Conservation (phyloP, 2,888 invertebrate genomes). For the Neoascia interrupta region DNA sequence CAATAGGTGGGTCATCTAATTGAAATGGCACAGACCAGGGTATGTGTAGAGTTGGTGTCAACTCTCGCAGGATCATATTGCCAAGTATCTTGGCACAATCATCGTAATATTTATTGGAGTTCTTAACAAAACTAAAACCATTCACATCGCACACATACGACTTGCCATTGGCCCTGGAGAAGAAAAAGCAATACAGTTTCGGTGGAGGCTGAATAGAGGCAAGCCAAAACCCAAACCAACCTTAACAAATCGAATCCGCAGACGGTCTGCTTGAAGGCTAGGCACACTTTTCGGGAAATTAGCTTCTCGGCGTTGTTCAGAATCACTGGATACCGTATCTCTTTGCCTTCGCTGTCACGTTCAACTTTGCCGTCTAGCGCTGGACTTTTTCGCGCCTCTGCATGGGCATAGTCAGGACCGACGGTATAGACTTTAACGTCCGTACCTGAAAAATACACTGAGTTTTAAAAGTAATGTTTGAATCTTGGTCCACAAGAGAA, state of each 20-base stretch:
- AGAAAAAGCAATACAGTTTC: slow-evolving; percentile 67
- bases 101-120: slow-evolving; percentile 99
- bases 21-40: slow-evolving; percentile 99
- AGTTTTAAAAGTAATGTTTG: slow-evolving; percentile 80
- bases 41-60: slow-evolving; percentile 97
- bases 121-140: slow-evolving; percentile 99
- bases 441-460: slow-evolving; percentile 82
- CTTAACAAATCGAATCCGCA: slow-evolving; percentile 98
- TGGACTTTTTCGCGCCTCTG: slow-evolving; percentile 99
- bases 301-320: slow-evolving; percentile 98
- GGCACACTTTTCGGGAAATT: slow-evolving; percentile 97
- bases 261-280: slow-evolving; percentile 98
- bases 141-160: slow-evolving; percentile 99
- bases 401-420: slow-evolving; percentile 99
- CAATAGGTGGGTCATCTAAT: slow-evolving; percentile 98
- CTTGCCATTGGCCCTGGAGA: slow-evolving; percentile 95
- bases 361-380: slow-evolving; percentile 99
- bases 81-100: slow-evolving; percentile 99
- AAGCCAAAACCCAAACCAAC: slow-evolving; percentile 76
- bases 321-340: slow-evolving; percentile 99
- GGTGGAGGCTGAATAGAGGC: too few relatives aligned
- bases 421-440: slow-evolving; percentile 96
- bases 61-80: slow-evolving; percentile 96
- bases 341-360: slow-evolving; percentile 97
- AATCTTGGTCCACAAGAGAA: slow-evolving; percentile 73